Evolutionary conservation across 2,797 vertebrate genomes (phyloP), one percentile per base, ranked within the genome.

Genomic region (Pterois miles): DNA sequence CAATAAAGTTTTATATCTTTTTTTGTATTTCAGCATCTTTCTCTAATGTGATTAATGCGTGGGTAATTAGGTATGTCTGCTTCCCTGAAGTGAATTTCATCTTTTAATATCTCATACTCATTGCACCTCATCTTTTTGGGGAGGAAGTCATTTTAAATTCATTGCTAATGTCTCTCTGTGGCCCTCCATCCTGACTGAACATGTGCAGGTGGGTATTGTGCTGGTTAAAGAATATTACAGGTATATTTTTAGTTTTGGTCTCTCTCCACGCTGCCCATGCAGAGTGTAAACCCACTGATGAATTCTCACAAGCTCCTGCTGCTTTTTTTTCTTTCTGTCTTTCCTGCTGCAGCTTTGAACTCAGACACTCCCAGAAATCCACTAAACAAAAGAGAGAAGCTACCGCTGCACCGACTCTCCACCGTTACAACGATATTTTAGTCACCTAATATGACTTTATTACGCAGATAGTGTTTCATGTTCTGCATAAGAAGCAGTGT

Each of bases 311-410:
- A 65, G 68, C 59, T 71, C 60, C 46, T 64, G 73, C 65, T 71
- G 52, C 20, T 65, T 68, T 56, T 38, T 73, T 14, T 13, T 20
- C 12, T 23, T 38, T 38, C n/a, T 68, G 27, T 63, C 4, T 68
- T 31, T 63, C 3, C 57, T 52, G 46, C 50, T 56, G 72, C 53
- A 76, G 69, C 79, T 82, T 87, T 84, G 78, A 87, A 84, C 73
- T 75, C 58, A 67, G 65, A 78, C 68, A 40, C 76, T 72, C 77
- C 33, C 60, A 56, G n/a, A 83, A 82, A 78, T 56, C 62, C 4
- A 38, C 63, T 8, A 29, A 80, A 87, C 62, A 75, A 66, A 85
- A 75, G 70, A 81, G 69, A 74, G 60, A 65, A 78, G 71, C 78
- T 29, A 62, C 81, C 65, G 73, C 81, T 71, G 64, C 78, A 71